Evolutionary conservation across 1,140 invertebrate species (phyloP), one percentile per base, ranked within the genome.

Genomic region (Dermatophagoides farinae): DNA sequence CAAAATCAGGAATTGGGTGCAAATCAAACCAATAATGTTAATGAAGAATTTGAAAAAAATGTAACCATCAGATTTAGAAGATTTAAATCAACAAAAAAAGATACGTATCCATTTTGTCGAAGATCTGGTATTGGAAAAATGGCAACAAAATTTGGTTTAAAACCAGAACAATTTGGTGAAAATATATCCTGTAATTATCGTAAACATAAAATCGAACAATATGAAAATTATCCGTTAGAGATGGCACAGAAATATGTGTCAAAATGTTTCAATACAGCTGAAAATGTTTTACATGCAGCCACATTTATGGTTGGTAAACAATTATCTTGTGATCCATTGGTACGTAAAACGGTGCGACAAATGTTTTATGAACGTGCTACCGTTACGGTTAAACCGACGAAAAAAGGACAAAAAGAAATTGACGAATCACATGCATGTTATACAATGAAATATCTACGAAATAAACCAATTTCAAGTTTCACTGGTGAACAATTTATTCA

Each of bases 151-250:
- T 97, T 97, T 74, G 96, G 95, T 64, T 72, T 99, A n/a, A 84
- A 82, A 1, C 88, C 95, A 0, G 86, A 93, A 69, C 83, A 97
- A 69, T 97, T 95, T 73, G 92, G 88, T 2, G 91, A 97, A 74
- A 97, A 99, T 74, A 72, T 97, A 0, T 78, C 89, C 0, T 91
- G 97, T 68, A 92, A 91, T 70, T 98, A 97, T 73, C 87, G 91
- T 68, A 77, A 88, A n/a, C 87, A 97, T 71, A 92, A 98, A 69
- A 86, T 97, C 1, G 88, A 95, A 51, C 91, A 97, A 72, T 86
- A 86, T 65, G 77, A 81, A 0, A 76, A 80, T 1, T 82, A 88
- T 64, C 88, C 90, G 0, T 66, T 76, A 11, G 83, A 87, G 62
- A 89, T 90, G 0, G 81, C 80, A 62, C 89, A 77, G 72, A 70